These are phyloP conservation scores for Diorhabda sublineata DNA, from an alignment of 1,140 invertebrate genomes.

Conservation along the genomic window DNA sequence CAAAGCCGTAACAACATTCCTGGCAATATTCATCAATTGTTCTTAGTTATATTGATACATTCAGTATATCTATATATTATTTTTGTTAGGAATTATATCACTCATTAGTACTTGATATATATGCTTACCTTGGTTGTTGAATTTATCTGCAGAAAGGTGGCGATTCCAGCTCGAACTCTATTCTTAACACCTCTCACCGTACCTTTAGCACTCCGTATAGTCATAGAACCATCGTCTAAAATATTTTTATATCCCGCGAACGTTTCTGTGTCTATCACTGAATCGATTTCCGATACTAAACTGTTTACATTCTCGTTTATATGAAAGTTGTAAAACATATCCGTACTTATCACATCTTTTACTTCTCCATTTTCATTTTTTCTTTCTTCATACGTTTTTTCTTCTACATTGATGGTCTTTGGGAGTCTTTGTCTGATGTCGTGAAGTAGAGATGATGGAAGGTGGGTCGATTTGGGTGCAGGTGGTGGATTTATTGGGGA, in stretches of 20 bases:
- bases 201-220: constrained; percentile 83
- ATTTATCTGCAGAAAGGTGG: constrained; percentile 83
- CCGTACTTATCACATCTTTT: constrained; percentile 62
- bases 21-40: too few species aligned
- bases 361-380: constrained; percentile 51
- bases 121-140: constrained; percentile 63
- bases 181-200: constrained; percentile 91
- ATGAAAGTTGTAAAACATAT: constrained; percentile 78
- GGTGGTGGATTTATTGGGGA: constrained; percentile 13
- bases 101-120: not conserved
- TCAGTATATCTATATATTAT: too few species aligned
- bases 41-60: too few species aligned
- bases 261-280: constrained; percentile 59
- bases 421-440: constrained; percentile 54
- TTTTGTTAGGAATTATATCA: too few species aligned
- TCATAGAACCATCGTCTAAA: constrained; percentile 60
- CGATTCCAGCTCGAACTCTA: constrained; percentile 87
- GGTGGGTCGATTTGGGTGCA: constrained; percentile 17
- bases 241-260: constrained; percentile 80
- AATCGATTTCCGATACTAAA: constrained; percentile 48
- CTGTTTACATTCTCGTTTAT: constrained; percentile 69
- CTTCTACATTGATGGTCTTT: constrained; percentile 50
- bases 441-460: constrained; percentile 57
- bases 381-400: constrained; percentile 65
- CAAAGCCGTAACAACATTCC: too few species aligned